These are phyloP conservation scores for Drosophila koepferae DNA, from an alignment of 2,888 invertebrate genomes.

Conservation along the genomic window DNA sequence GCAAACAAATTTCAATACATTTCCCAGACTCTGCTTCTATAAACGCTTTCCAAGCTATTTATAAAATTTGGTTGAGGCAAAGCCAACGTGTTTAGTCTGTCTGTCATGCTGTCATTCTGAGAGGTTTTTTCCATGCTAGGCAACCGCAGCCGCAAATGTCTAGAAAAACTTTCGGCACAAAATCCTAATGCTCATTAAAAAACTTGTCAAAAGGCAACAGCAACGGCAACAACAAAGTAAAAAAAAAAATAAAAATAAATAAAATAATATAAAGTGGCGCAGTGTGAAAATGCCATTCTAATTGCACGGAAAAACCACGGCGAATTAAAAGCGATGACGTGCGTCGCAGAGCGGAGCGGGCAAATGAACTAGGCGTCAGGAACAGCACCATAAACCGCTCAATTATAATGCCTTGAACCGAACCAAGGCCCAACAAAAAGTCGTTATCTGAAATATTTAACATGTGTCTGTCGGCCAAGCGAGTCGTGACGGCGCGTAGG, in stretches of 20 bases:
- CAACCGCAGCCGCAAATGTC: slow-evolving; percentile 32
- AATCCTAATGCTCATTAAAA: slow-evolving; percentile 71
- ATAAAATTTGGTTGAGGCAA: slow-evolving; percentile 14
- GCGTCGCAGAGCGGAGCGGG: slow-evolving; percentile 25
- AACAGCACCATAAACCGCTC: slow-evolving; percentile 62
- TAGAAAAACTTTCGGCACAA: slow-evolving; percentile 32
- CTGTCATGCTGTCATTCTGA: slow-evolving; percentile 33
- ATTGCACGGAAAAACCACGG: slow-evolving; percentile 56
- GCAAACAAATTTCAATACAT: background rate
- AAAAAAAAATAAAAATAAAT: background rate
- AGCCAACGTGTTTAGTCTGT: slow-evolving; percentile 20
- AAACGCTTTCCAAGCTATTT: background rate
- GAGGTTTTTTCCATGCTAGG: slow-evolving; percentile 21
- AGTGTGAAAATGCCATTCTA: slow-evolving; percentile 47
- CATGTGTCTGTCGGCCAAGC: slow-evolving; percentile 54
- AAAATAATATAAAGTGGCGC: slow-evolving; percentile 9
- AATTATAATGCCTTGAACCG: slow-evolving; percentile 60
- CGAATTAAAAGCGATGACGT: slow-evolving; percentile 31
- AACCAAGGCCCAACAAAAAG: slow-evolving; percentile 49
- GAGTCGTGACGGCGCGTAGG: slow-evolving; percentile 10
- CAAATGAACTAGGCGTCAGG: slow-evolving; percentile 60
- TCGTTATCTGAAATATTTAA: slow-evolving; percentile 77
- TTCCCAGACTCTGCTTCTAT: background rate
- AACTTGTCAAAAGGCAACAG: slow-evolving; percentile 50
- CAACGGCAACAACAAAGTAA: slow-evolving; percentile 1